phyloP scores from a whole-genome alignment of 2,888 invertebrate species.

The Mantis religiosa region DNA sequence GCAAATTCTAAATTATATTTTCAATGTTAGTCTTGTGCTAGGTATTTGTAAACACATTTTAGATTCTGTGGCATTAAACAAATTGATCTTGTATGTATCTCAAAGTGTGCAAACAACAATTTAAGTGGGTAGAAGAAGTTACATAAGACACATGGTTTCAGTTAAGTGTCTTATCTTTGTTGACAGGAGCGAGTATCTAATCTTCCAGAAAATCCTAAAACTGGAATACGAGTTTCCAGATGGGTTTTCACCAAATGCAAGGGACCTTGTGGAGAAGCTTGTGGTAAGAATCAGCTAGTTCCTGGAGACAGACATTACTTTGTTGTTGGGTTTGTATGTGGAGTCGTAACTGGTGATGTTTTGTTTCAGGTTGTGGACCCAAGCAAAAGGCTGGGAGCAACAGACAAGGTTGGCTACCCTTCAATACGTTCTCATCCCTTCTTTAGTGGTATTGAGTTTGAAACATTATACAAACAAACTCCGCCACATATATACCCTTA shows the following conservation, averaged over 20 bases:
- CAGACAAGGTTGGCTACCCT: conserved; percentile 62
- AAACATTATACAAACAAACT: conserved; percentile 66
- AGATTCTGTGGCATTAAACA: no score
- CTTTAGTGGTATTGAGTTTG: conserved; percentile 80
- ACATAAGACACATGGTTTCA: no score
- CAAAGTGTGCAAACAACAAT: no score
- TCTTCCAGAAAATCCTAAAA: conserved; percentile 91
- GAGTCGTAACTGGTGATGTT: background rate
- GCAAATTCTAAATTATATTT: no score
- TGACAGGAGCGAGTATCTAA: conserved; percentile 88
- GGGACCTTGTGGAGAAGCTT: conserved; percentile 80
- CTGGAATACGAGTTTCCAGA: conserved; percentile 89
- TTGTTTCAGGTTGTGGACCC: conserved; percentile 63
- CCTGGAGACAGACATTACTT: no score
- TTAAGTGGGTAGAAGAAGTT: no score
- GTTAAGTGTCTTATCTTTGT: no score
- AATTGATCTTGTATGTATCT: no score
- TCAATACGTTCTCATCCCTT: conserved; percentile 84
- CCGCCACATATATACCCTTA: conserved; percentile 82
- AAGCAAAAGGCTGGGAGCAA: conserved; percentile 73
- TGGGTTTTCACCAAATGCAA: conserved; percentile 81
- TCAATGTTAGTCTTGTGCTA: no score
- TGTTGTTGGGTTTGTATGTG: background rate
- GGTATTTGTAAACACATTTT: no score
- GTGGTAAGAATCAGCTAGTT: conserved; percentile 54